Evolutionary conservation across 2,888 invertebrate genomes (phyloP).

Genomic region (Sarcophaga subvicina): DNA sequence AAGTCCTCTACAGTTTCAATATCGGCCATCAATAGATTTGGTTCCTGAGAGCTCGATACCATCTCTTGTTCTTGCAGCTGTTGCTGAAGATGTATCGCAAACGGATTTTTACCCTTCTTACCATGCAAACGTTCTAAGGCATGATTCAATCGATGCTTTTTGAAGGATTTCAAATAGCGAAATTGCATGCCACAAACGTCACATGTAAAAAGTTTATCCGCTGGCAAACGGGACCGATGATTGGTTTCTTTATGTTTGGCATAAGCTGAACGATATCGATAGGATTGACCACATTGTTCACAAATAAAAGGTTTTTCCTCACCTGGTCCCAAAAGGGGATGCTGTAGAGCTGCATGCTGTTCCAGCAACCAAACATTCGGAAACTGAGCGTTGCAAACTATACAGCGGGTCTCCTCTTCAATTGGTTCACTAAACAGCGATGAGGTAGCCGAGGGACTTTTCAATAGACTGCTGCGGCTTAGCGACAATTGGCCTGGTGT

Average conservation of each 20-base stretch:
- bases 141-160: constrained; percentile 94
- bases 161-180: constrained; percentile 93
- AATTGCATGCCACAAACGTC: constrained; percentile 97
- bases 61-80: constrained; percentile 83
- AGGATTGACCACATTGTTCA: constrained; percentile 95
- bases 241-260: constrained; percentile 94
- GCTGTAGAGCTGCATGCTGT: constrained; percentile 92
- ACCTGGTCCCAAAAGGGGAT: constrained; percentile 85
- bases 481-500: constrained; percentile 76
- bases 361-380: constrained; percentile 94
- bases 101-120: constrained; percentile 81
- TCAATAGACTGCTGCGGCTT: constrained; percentile 76
- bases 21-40: constrained; percentile 80
- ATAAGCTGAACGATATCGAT: constrained; percentile 93
- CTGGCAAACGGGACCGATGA: constrained; percentile 92
- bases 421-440: constrained; percentile 80
- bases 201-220: constrained; percentile 94
- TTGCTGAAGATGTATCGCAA: constrained; percentile 63
- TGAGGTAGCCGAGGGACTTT: constrained; percentile 77
- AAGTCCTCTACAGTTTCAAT: constrained; percentile 84
- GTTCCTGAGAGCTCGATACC: constrained; percentile 89
- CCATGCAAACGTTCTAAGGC: constrained; percentile 92
- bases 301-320: constrained; percentile 95
- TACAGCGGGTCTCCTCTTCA: constrained; percentile 85
- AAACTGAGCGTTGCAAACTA: constrained; percentile 92